Evolutionary conservation across 2,113 vertebrate species (phyloP), one percentile per base, ranked within the genome.

Genomic region (Nothocercus julius): DNA sequence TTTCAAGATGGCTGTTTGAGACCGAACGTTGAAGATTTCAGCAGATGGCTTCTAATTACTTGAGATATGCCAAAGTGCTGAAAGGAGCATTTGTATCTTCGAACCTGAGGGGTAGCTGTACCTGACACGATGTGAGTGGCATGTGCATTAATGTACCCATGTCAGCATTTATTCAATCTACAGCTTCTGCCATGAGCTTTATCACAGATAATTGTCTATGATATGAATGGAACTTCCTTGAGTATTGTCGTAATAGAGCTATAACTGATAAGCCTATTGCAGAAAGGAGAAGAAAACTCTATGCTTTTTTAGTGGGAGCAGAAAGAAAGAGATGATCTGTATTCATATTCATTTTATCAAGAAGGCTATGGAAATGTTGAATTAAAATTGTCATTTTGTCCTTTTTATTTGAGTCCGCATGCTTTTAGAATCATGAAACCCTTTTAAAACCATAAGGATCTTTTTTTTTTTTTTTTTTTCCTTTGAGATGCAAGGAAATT

Each of bases 401-500:
- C 94, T 97, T 98, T 97, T 95, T 93, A 94, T 58, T 97, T 97
- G 94, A 95, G 94, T 97, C 96, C 96, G 92, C 97, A 95, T 89
- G 92, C 74, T 97, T 97, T 91, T 96, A 97, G 86, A 92, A 77
- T 81, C 1, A 2, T 0, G 8, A 72, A 47, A 47, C 68, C 87
- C 96, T 97, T 97, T 91, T 96, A 97, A 87, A 92, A 77, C 77
- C 1, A 2, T 0, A 10, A 67, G 51, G 34, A 68, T 32, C 36
- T 44, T 44, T 44, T 44, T 7, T 15, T 79, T 62, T 51, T 9
- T 8, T 56, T 78, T 88, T 73, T 73, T 88, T 89, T 80, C 91
- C 82, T 95, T 75, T 81, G 95, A 88, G 85, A 92, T 87, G 66
- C 64, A 49, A 61, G 91, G 84, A 96, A 97, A 92, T 96, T 92